Evolutionary conservation across 2,797 vertebrate genomes (phyloP).

Genomic region (Melanotaenia parkinsoni): DNA sequence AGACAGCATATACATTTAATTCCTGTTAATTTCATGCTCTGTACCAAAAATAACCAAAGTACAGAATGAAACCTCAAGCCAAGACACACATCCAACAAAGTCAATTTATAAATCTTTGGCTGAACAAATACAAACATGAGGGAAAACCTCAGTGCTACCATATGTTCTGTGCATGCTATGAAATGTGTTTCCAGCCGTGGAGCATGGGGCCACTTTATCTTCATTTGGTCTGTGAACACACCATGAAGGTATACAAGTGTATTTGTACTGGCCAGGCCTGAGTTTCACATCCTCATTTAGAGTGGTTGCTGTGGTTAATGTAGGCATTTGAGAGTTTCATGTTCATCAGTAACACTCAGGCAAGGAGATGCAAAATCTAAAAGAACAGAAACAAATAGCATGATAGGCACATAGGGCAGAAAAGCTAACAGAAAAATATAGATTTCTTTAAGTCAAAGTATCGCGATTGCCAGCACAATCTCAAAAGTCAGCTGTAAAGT

Average conservation of each 20-base stretch:
- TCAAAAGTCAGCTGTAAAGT: conserved; percentile 35
- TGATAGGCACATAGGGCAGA: conserved; percentile 10
- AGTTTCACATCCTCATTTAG: conserved; percentile 48
- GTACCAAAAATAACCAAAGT: conserved; percentile 41
- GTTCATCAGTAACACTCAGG: conserved; percentile 19
- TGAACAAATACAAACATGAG: conserved; percentile 42
- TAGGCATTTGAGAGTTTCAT: conserved; percentile 22
- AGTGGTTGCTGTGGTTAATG: conserved; percentile 49
- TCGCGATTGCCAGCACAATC: conserved; percentile 19
- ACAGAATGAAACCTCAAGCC: conserved; percentile 45
- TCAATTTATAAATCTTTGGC: conserved; percentile 60
- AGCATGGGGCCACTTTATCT: conserved; percentile 55
- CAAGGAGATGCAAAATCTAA: conserved; percentile 4
- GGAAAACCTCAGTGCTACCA: conserved; percentile 32
- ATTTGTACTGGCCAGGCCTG: conserved; percentile 40
- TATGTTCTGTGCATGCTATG: conserved; percentile 37
- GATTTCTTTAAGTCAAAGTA: conserved; percentile 14
- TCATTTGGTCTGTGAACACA: conserved; percentile 49
- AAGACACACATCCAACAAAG: conserved; percentile 64
- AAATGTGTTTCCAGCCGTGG: conserved; percentile 44
- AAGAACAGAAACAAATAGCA: not conserved
- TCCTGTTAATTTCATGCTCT: conserved; percentile 57
- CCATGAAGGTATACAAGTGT: conserved; percentile 42
- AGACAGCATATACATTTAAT: conserved; percentile 50
- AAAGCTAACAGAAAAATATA: conserved; percentile 8